Evolutionary conservation across 2,113 vertebrate species (phyloP).

Genomic region (Grallaria varia): DNA sequence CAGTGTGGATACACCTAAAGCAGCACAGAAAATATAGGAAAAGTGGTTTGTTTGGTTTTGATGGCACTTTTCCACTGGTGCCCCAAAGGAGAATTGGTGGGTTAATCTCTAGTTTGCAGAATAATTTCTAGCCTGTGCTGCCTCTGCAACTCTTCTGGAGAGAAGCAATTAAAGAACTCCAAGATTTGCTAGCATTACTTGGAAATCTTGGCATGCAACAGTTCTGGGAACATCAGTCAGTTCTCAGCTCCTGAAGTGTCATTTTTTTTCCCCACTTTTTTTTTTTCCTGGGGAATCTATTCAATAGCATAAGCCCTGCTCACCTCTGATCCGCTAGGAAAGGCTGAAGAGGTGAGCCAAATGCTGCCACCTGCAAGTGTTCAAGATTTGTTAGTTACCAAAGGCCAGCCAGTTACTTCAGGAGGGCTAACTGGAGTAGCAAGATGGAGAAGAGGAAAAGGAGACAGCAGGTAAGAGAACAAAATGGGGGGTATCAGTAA

Average conservation of each 20-base stretch:
- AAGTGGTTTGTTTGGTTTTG: not conserved
- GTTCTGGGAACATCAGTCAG: not conserved
- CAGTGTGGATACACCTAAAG: not conserved
- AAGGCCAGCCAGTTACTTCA: not conserved
- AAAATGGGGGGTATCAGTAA: accelerated
- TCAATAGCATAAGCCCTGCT: not conserved
- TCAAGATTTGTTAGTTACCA: not conserved
- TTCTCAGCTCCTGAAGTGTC: not conserved
- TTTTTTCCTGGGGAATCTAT: not conserved
- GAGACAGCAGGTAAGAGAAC: not conserved
- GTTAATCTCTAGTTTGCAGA: not conserved
- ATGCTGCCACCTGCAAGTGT: not conserved
- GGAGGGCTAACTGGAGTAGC: not conserved
- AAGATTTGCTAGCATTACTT: not conserved
- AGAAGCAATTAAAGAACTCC: not conserved
- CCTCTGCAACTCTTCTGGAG: not conserved
- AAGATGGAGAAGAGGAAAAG: not conserved
- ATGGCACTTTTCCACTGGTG: not conserved
- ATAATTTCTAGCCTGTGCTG: not conserved
- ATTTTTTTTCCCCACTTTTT: not conserved
- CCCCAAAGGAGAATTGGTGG: not conserved
- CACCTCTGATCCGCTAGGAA: not conserved
- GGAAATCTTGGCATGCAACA: not conserved
- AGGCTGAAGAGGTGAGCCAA: not conserved
- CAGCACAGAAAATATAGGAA: not conserved